These are phyloP conservation scores for Nephrocerus scutellatus DNA, from an alignment of 2,888 invertebrate species.

Conservation along the genomic window DNA sequence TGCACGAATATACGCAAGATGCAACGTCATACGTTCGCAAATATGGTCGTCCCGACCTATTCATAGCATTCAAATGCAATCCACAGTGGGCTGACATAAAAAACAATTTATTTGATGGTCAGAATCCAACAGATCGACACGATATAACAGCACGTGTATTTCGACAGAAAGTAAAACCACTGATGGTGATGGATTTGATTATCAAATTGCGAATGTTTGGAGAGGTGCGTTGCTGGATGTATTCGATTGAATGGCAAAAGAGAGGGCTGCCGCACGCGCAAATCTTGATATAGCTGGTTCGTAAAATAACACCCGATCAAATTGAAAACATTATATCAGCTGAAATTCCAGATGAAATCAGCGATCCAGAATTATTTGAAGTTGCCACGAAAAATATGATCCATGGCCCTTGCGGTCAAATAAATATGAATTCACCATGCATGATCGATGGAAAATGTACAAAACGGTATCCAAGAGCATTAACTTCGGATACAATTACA, in stretches of 20 bases:
- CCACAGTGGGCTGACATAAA: slow-evolving; percentile 2
- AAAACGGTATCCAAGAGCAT: slow-evolving; percentile 30
- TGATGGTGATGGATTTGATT: slow-evolving; percentile 21
- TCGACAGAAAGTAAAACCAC: slow-evolving; percentile 18
- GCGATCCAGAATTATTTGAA: slow-evolving; percentile 30
- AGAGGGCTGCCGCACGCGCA: slow-evolving; percentile 24
- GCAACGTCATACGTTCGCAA: background rate
- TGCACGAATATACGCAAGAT: slow-evolving; percentile 1
- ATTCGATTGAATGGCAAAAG: slow-evolving; percentile 25
- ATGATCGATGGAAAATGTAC: slow-evolving; percentile 37
- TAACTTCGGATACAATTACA: slow-evolving; percentile 5
- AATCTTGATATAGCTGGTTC: slow-evolving; percentile 21
- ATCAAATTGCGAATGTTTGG: slow-evolving; percentile 23
- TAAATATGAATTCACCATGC: slow-evolving; percentile 29
- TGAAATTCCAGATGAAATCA: slow-evolving; percentile 27
- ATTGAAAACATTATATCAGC: slow-evolving; percentile 23
- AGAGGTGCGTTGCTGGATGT: slow-evolving; percentile 28
- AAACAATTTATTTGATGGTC: slow-evolving; percentile 3
- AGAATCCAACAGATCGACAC: slow-evolving; percentile 11
- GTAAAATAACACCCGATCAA: slow-evolving; percentile 21
- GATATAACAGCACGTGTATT: slow-evolving; percentile 20
- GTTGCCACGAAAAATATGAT: slow-evolving; percentile 30
- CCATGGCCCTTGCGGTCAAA: slow-evolving; percentile 38
- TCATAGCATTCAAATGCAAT: slow-evolving; percentile 1
- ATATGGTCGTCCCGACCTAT: slow-evolving; percentile 2